phyloP scores from a whole-genome alignment of 2,797 vertebrate species.

The Xiphophorus birchmanni region DNA sequence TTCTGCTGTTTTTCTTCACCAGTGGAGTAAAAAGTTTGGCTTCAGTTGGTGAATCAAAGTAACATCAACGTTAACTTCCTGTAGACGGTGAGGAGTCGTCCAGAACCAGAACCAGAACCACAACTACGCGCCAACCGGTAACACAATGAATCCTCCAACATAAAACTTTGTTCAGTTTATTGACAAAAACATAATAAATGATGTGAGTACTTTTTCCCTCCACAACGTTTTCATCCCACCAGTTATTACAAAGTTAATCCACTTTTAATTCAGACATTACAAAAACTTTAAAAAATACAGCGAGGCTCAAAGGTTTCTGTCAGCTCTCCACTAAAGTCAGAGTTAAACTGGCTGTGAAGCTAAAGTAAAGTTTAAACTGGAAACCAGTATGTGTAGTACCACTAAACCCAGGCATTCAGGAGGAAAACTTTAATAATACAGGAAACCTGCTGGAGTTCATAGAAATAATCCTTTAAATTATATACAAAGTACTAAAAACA shows the following conservation, averaged over 20 bases:
- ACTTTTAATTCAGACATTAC: conserved; percentile 47
- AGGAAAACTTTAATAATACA: conserved; percentile 21
- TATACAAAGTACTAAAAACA: conserved; percentile 71
- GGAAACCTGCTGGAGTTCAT: conserved; percentile 45
- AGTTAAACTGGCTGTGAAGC: background rate
- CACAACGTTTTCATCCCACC: conserved; percentile 40
- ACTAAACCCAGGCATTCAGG: conserved; percentile 4
- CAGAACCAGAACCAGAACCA: background rate
- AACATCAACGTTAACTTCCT: too few relatives aligned
- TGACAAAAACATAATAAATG: conserved; percentile 61
- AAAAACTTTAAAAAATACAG: background rate
- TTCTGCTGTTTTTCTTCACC: too few relatives aligned
- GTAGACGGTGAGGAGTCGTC: too few relatives aligned
- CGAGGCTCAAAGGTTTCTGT: background rate
- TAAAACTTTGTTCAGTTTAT: conserved; percentile 62
- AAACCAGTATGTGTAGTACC: conserved; percentile 14
- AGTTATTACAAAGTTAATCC: conserved; percentile 47
- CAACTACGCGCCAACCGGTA: background rate
- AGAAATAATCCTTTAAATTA: conserved; percentile 71
- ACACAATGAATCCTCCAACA: background rate
- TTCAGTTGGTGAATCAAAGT: too few relatives aligned
- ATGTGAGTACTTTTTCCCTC: conserved; percentile 53
- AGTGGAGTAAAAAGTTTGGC: too few relatives aligned
- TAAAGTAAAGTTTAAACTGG: background rate
- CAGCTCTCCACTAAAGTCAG: background rate